Evolutionary conservation across 2,888 invertebrate species (phyloP).

Genomic region (Antheraea yamamai): DNA sequence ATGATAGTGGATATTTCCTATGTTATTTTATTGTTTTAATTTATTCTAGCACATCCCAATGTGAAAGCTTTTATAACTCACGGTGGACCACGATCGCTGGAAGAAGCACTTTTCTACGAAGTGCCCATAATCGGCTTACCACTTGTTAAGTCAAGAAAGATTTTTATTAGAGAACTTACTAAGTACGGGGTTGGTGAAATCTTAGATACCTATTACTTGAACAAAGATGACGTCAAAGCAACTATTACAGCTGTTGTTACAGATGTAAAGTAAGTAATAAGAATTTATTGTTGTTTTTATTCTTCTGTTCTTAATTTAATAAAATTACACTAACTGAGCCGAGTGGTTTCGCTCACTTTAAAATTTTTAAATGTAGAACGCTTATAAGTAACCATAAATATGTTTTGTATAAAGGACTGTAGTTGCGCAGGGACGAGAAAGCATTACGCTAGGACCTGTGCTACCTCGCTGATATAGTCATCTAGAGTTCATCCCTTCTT

Average conservation of each 20-base stretch:
- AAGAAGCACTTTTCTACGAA: constrained; percentile 71
- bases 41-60: constrained; percentile 67
- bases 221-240: constrained; percentile 59
- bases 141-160: constrained; percentile 57
- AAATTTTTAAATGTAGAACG: too few relatives aligned
- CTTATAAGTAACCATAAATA: too few relatives aligned
- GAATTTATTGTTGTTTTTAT: neutral
- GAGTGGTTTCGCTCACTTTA: too few relatives aligned
- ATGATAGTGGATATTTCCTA: neutral
- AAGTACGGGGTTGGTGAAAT: constrained; percentile 65
- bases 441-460: too few relatives aligned
- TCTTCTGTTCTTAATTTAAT: neutral
- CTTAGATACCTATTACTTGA: constrained; percentile 61
- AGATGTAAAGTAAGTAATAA: constrained; percentile 55
- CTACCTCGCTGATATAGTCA: too few relatives aligned
- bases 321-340: too few relatives aligned
- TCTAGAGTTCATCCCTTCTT: too few relatives aligned
- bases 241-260: constrained; percentile 51
- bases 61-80: constrained; percentile 71
- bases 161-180: constrained; percentile 65
- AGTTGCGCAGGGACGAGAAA: too few relatives aligned
- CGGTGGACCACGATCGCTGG: constrained; percentile 71
- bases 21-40: constrained; percentile 8
- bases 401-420: too few relatives aligned
- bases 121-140: constrained; percentile 72